Conservation (phyloP, 1,140 invertebrate genomes). For the Hesperophylax magnus region DNA sequence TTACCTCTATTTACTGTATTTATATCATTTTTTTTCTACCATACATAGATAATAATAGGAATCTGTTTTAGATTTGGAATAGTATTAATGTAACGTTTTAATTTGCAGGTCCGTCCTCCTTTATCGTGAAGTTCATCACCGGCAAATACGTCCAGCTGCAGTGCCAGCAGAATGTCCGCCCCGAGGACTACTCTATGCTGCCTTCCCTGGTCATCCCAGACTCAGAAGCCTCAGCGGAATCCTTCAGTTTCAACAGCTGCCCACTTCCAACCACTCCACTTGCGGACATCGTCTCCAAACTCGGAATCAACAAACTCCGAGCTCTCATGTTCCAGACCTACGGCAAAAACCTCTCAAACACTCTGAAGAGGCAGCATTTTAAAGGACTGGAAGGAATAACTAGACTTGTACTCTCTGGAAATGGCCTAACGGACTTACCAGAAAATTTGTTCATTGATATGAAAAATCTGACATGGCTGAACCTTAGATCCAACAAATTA, state of each 20-base stretch:
- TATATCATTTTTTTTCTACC: no score
- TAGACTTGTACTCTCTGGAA: constrained; percentile 67
- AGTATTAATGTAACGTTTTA: constrained; percentile 2
- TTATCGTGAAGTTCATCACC: constrained; percentile 26
- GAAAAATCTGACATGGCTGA: constrained; percentile 72
- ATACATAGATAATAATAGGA: no score
- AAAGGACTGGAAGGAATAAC: constrained; percentile 68
- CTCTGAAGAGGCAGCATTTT: constrained; percentile 70
- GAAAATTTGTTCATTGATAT: constrained; percentile 73
- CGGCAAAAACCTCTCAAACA: constrained; percentile 65
- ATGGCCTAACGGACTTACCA: constrained; percentile 70
- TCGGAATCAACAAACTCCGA: constrained; percentile 67
- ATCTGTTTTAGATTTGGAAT: no score
- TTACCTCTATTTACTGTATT: no score
- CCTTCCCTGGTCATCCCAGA: constrained; percentile 34
- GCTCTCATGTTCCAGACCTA: constrained; percentile 67
- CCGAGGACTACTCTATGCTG: constrained; percentile 46
- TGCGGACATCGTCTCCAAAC: constrained; percentile 63
- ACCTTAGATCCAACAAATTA: constrained; percentile 74
- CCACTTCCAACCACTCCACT: constrained; percentile 66
- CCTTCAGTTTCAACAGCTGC: constrained; percentile 66
- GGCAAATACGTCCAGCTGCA: constrained; percentile 32
- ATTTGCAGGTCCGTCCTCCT: constrained; percentile 39
- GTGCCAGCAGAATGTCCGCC: constrained; percentile 27
- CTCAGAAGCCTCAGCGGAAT: neutral